phyloP scores from a whole-genome alignment of 2,113 vertebrate genomes.

The Ptyas mucosa region DNA sequence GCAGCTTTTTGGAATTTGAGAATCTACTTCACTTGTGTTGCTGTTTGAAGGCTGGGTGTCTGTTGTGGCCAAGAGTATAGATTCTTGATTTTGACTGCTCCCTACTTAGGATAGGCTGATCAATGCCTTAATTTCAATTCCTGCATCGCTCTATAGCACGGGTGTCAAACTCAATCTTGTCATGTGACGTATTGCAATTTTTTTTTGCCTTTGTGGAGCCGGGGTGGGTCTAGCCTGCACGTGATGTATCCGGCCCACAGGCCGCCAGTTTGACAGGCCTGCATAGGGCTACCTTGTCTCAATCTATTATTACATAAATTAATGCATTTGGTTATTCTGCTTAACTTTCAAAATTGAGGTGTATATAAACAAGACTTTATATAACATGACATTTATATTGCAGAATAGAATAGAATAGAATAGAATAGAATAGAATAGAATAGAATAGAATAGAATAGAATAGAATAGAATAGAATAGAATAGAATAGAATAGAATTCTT shows the following conservation, averaged over 20 bases:
- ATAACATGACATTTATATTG: not conserved
- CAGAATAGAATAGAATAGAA: no score
- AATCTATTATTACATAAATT: not conserved
- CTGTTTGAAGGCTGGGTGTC: not conserved
- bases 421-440: no score
- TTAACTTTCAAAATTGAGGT: not conserved
- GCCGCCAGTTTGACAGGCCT: no score
- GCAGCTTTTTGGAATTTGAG: not conserved
- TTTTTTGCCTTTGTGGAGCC: no score
- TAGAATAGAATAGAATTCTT: no score
- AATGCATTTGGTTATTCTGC: not conserved
- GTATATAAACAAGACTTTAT: not conserved
- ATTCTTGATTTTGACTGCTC: not conserved
- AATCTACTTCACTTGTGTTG: not conserved
- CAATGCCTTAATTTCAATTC: not conserved
- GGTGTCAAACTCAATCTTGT: no score
- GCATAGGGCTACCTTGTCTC: not conserved
- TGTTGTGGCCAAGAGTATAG: not conserved
- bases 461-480: no score
- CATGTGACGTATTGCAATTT: accelerated
- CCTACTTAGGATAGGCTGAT: not conserved
- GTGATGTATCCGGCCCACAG: no score
- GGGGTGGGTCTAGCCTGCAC: no score
- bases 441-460: no score
- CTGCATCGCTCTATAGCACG: not conserved